phyloP scores from a whole-genome alignment of 1,140 invertebrate genomes.

The Rhyzopertha dominica region DNA sequence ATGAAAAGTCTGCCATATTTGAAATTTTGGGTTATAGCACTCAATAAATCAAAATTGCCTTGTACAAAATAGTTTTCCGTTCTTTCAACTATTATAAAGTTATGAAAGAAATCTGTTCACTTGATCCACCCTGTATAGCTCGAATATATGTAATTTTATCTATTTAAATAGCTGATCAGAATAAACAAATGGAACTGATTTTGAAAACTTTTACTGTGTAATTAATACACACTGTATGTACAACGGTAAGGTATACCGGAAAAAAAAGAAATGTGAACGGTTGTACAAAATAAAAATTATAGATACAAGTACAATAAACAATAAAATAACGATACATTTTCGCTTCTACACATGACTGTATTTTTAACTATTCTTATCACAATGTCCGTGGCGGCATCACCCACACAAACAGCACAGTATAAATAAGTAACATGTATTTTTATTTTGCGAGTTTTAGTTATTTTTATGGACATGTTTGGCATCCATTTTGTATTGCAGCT shows the following conservation, averaged over 20 bases:
- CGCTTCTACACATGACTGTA: conserved; percentile 44
- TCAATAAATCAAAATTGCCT: no score
- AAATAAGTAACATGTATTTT: conserved; percentile 45
- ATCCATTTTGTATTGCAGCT: conserved; percentile 39
- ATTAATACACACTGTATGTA: conserved; percentile 43
- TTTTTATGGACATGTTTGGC: conserved; percentile 42
- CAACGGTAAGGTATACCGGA: conserved; percentile 40
- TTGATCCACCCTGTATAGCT: no score
- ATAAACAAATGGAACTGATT: conserved; percentile 34
- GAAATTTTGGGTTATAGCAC: no score
- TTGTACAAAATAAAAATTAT: conserved; percentile 45
- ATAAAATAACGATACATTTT: conserved; percentile 45
- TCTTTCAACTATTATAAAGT: no score
- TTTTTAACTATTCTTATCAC: conserved; percentile 46
- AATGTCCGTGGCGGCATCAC: conserved; percentile 43
- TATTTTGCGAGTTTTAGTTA: conserved; percentile 40
- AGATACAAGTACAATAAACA: conserved; percentile 45
- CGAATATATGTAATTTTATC: no score
- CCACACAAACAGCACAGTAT: conserved; percentile 46
- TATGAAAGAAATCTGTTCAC: no score
- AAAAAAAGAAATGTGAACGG: conserved; percentile 38
- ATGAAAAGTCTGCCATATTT: no score
- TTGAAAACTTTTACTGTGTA: conserved; percentile 42
- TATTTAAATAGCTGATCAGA: no score
- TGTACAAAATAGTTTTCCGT: no score